Percentiles rank a stretch among this genome's conserved stretches.
Evolutionary conservation across 2,113 vertebrate genomes (phyloP).

Genomic region (Dascyllus trimaculatus): DNA sequence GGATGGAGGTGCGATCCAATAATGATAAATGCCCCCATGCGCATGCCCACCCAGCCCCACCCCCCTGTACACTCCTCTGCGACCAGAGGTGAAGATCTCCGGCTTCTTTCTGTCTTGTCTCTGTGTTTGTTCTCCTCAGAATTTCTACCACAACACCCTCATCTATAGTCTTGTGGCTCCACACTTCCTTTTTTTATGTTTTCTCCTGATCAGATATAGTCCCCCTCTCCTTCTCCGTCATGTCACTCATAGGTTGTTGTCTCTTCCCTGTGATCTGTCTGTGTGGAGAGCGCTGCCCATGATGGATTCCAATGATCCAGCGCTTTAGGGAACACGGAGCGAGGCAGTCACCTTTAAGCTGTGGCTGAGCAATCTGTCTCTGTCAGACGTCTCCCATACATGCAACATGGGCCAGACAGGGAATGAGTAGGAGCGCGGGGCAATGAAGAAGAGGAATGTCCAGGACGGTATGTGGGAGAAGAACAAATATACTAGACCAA

Average conservation of each 20-base stretch:
- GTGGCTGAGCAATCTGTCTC: slow-evolving; percentile 70
- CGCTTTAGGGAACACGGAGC: slow-evolving; percentile 71
- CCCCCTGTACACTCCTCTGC: slow-evolving; percentile 35
- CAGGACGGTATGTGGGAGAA: slow-evolving; percentile 26
- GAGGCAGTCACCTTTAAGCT: slow-evolving; percentile 83
- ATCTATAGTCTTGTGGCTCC: slow-evolving; percentile 2
- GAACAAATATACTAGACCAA: slow-evolving; percentile 41
- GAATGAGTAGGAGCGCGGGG: slow-evolving; percentile 65
- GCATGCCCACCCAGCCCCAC: slow-evolving; percentile 35
- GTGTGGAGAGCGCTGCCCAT: slow-evolving; percentile 55
- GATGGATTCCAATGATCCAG: slow-evolving; percentile 79
- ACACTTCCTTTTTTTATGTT: background rate
- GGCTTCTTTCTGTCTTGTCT: slow-evolving; percentile 6
- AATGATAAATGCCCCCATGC: slow-evolving; percentile 91
- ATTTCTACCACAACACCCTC: background rate
- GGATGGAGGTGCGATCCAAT: slow-evolving; percentile 92
- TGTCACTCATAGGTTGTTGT: slow-evolving; percentile 39
- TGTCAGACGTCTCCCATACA: slow-evolving; percentile 72
- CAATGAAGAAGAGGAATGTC: slow-evolving; percentile 45
- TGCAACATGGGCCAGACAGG: slow-evolving; percentile 76
- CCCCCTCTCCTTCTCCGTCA: slow-evolving; percentile 3
- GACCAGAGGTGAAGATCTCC: slow-evolving; percentile 42
- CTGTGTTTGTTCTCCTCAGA: background rate
- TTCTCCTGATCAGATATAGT: slow-evolving; percentile 5
- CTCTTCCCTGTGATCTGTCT: slow-evolving; percentile 54